Evolutionary conservation across 2,797 vertebrate genomes (phyloP).

Genomic region (Adelosebastes latens): DNA sequence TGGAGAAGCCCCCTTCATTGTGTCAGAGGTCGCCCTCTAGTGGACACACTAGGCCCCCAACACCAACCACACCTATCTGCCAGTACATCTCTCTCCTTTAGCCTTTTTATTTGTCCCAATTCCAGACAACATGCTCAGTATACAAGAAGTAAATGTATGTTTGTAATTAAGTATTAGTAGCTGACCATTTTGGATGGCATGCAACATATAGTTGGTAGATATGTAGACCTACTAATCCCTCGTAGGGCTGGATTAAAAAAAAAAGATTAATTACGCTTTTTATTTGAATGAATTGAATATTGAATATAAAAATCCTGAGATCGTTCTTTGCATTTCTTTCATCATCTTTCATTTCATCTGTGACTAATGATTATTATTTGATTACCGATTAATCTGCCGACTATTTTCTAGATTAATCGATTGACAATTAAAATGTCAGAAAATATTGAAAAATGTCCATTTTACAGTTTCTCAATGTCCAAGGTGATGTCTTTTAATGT

Average conservation of each 20-base stretch:
- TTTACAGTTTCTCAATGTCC: too few relatives aligned
- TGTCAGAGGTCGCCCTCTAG: slow-evolving; percentile 75
- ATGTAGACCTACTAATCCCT: neutral
- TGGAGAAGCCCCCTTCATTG: slow-evolving; percentile 4
- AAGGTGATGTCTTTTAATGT: too few relatives aligned
- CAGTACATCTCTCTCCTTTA: neutral
- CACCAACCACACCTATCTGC: slow-evolving; percentile 7
- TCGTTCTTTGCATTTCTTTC: neutral
- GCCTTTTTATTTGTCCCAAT: neutral
- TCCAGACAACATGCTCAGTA: too few relatives aligned
- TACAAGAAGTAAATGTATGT: neutral
- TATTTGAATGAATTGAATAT: neutral
- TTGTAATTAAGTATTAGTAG: neutral
- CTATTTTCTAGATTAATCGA: too few relatives aligned
- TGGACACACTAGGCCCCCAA: slow-evolving; percentile 44
- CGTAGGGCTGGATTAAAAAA: neutral
- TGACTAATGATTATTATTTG: too few relatives aligned
- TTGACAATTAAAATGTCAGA: too few relatives aligned
- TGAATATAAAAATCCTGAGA: neutral
- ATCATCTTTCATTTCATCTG: too few relatives aligned
- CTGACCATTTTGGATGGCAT: neutral
- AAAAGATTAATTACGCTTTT: neutral
- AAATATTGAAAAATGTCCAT: too few relatives aligned
- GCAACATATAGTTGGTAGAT: neutral
- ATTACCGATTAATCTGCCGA: too few relatives aligned